phyloP scores from a whole-genome alignment of 2,113 vertebrate genomes.

The Nyctereutes procyonoides region DNA sequence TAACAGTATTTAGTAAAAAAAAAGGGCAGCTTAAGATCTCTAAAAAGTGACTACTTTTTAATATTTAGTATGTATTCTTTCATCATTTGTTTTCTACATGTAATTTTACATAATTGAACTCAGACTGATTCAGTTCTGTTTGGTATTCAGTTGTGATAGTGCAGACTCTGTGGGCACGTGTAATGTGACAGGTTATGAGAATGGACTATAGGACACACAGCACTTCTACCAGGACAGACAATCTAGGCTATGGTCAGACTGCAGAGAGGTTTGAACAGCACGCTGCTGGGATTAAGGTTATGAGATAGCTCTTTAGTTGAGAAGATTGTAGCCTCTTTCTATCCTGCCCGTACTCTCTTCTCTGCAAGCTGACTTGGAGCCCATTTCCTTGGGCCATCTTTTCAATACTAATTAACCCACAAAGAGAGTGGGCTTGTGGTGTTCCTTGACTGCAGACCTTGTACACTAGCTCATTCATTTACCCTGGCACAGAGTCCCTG shows the following conservation, averaged over 20 bases:
- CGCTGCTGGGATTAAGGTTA: not conserved
- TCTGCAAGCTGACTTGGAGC: not conserved
- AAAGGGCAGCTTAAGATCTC: not conserved
- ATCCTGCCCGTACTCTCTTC: not conserved
- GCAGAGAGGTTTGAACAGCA: not conserved
- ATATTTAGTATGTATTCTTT: not conserved
- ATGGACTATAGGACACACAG: fast-evolving
- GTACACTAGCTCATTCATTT: not conserved
- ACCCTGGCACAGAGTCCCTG: not conserved
- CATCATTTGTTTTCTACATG: not conserved
- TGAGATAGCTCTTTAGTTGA: not conserved
- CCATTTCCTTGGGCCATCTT: not conserved
- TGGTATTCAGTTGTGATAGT: not conserved
- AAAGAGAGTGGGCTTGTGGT: not conserved
- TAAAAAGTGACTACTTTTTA: not conserved
- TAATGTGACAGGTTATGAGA: not conserved
- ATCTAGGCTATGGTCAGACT: not conserved
- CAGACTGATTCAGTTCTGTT: not conserved
- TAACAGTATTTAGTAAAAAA: not conserved
- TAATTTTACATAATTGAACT: not conserved
- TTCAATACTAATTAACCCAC: not conserved
- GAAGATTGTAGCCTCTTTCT: not conserved
- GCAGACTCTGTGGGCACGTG: not conserved
- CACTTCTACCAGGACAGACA: not conserved
- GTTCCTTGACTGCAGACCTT: not conserved